Base-by-base conservation (phyloP, 2,888 invertebrate species). In the Nemotelus pantherinus region DNA sequence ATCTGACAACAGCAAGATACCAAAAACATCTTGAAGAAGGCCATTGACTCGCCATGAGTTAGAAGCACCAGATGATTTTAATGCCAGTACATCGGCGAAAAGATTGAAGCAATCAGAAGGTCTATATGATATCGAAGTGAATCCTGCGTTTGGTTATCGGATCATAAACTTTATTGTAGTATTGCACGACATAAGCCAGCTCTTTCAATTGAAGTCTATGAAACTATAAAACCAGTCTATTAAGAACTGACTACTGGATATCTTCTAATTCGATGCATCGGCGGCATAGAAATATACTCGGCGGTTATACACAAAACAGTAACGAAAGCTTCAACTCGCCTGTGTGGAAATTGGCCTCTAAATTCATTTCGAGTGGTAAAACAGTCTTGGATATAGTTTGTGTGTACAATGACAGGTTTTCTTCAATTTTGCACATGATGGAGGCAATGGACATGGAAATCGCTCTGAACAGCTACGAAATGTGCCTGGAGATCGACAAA, bases 351-450 rank as follows among this genome's bases (percentile, higher is more conserved):
- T 63, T 5, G 6, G 63, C 39, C 63, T 7, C 63, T 3, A 63
- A 63, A 63, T 63, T 3, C 43, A 63, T 76, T 76, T 70, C 71
- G n/a, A 76, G 64, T 76, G 70, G 71, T 43, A 78, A 77, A 53
- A 75, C 57, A 3, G 53, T 78, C 41, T 65, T 65, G 65, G 65
- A 65, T 70, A 65, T 71, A 50, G 76, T 76, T 70, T 76, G 64
- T 64, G 65, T 76, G 71, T 78, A 76, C 76, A 78, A 78, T 55
- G 76, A 78, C 57, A 25, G 25, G 25, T 25, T 1, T 25, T 25
- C 25, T 25, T 25, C 25, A 25, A 25, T 25, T 25, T 25, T 25
- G 25, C 25, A 25, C 25, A 25, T 25, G 25, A 25, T 63, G 74
- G 64, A 10, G 2, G n/a, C n/a, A 60, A 78, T 77, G 70, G 53